Conservation (phyloP, 2,797 vertebrate genomes). For the Etheostoma nigrum region DNA sequence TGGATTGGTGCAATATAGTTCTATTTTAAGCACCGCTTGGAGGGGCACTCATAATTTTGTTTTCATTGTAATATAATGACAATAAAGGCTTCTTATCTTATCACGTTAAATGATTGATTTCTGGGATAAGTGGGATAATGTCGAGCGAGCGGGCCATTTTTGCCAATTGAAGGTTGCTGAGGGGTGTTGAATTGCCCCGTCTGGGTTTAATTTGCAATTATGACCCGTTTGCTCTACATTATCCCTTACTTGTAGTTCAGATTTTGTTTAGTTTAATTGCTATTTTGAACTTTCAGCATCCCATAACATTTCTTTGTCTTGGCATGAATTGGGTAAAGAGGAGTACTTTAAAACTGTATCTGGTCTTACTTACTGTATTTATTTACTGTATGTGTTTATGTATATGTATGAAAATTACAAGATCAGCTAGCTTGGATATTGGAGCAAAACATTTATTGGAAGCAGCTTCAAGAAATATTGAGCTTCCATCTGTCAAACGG, state of each 20-base stretch:
- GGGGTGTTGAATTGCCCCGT: too few relatives aligned
- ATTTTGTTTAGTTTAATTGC: constrained; percentile 4
- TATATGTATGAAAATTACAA: background rate
- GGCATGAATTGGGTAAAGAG: background rate
- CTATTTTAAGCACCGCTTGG: too few relatives aligned
- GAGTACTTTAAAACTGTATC: background rate
- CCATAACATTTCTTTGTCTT: background rate
- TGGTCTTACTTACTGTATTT: background rate
- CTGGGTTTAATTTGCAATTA: too few relatives aligned
- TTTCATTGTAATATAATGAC: too few relatives aligned
- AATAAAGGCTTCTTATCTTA: too few relatives aligned
- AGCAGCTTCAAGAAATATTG: background rate
- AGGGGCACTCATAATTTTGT: too few relatives aligned
- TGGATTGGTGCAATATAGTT: too few relatives aligned
- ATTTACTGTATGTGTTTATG: background rate
- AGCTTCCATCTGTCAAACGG: constrained; percentile 11
- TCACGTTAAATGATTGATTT: too few relatives aligned
- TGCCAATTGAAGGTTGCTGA: too few relatives aligned
- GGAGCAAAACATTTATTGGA: background rate
- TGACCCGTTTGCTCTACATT: too few relatives aligned
- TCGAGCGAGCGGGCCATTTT: too few relatives aligned
- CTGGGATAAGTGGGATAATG: too few relatives aligned
- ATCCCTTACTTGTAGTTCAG: background rate
- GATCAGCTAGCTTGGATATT: background rate
- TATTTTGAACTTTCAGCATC: background rate